phyloP scores from a whole-genome alignment of 2,797 vertebrate species.

The Sebastes reedi region DNA sequence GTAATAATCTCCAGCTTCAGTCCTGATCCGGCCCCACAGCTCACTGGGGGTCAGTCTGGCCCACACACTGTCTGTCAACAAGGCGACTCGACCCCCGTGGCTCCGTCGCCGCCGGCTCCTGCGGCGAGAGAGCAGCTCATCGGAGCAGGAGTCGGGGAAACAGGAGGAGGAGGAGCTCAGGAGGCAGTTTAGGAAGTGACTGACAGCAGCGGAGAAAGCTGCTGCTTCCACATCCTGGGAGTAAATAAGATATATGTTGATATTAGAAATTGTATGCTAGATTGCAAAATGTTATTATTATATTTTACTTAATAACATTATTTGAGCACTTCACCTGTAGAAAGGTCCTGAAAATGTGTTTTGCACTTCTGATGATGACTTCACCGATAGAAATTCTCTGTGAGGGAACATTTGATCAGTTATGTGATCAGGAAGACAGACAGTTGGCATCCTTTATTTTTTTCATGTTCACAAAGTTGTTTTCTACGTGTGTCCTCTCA shows the following conservation, averaged over 20 bases:
- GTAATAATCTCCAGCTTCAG: slow-evolving; percentile 89
- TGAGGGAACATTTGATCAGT: slow-evolving; percentile 47
- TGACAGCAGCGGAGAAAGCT: slow-evolving; percentile 92
- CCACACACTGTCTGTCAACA: slow-evolving; percentile 83
- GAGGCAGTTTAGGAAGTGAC: slow-evolving; percentile 97
- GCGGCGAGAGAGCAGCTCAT: slow-evolving; percentile 90
- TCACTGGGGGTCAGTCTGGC: slow-evolving; percentile 88
- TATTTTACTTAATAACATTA: neutral
- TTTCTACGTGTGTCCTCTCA: neutral
- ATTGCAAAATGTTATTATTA: neutral
- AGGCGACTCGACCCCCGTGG: slow-evolving; percentile 81
- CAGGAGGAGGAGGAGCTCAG: slow-evolving; percentile 89
- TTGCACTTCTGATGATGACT: slow-evolving; percentile 92
- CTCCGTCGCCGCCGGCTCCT: slow-evolving; percentile 89
- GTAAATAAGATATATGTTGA: neutral
- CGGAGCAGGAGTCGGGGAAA: slow-evolving; percentile 80
- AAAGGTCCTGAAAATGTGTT: slow-evolving; percentile 95
- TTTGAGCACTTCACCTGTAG: slow-evolving; percentile 85
- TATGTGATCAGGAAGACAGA: neutral
- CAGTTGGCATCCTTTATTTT: neutral
- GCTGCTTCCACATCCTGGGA: slow-evolving; percentile 92
- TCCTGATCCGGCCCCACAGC: slow-evolving; percentile 90
- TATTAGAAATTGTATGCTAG: neutral
- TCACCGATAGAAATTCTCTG: slow-evolving; percentile 93
- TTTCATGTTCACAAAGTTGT: neutral